Evolutionary conservation across 2,888 invertebrate species (phyloP).

Genomic region (Aleiodes testaceus): DNA sequence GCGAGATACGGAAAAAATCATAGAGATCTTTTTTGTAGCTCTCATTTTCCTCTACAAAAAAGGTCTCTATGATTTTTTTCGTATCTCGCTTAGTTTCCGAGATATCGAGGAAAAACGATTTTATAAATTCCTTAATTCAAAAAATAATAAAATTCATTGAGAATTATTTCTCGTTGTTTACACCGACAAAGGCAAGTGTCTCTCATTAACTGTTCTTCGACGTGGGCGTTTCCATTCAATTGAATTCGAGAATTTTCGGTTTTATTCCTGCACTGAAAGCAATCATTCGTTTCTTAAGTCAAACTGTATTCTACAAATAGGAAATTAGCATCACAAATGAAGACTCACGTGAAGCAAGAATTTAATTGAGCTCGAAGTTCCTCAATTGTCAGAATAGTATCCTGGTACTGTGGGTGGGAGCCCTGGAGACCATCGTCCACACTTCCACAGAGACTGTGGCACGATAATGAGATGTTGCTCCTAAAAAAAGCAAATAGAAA

Average conservation of each 20-base stretch:
- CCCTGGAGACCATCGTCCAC: slow-evolving; percentile 64
- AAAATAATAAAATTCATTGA: too few species aligned
- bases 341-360: slow-evolving; percentile 80
- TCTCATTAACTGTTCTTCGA: neutral
- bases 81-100: too few species aligned
- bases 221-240: neutral
- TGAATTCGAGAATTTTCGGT: slow-evolving; percentile 1
- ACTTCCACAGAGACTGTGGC: slow-evolving; percentile 65
- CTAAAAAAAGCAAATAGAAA: slow-evolving; percentile 53
- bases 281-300: neutral
- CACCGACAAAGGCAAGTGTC: too few species aligned
- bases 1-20: too few species aligned
- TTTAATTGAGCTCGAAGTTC: slow-evolving; percentile 81
- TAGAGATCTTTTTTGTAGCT: too few species aligned
- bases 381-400: slow-evolving; percentile 80
- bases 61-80: too few species aligned
- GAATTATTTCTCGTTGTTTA: too few species aligned
- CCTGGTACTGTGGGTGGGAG: slow-evolving; percentile 71
- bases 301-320: neutral
- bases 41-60: too few species aligned
- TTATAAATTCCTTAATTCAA: too few species aligned
- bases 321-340: slow-evolving; percentile 2
- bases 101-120: too few species aligned
- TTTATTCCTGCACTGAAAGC: neutral
- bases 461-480: slow-evolving; percentile 69